Percentiles rank a stretch among this genome's conserved stretches.
Evolutionary conservation across 30 jellyfish, hydroid and myxozoan species (phyloP).

Genomic region (Aurelia sp.): DNA sequence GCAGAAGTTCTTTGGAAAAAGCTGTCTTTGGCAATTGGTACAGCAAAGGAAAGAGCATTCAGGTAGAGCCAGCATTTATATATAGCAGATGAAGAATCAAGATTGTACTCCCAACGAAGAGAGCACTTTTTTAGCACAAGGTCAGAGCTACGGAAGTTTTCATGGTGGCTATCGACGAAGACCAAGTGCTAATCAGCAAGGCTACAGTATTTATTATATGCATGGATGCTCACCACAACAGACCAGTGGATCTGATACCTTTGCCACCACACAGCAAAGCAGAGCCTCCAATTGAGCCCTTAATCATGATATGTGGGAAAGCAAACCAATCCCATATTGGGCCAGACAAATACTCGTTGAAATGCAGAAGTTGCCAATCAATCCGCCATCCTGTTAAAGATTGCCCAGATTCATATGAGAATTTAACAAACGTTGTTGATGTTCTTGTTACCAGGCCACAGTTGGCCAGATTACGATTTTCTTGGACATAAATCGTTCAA

Average conservation of each 20-base stretch:
- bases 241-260: background rate
- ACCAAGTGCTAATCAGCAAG: background rate
- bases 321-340: constrained; percentile 22
- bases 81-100: constrained; percentile 10
- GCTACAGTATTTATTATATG: background rate
- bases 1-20: constrained; percentile 35
- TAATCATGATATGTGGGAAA: background rate
- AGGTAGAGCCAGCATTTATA: constrained; percentile 6
- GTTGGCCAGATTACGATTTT: too few relatives aligned
- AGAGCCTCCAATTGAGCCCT: background rate
- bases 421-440: background rate
- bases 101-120: background rate
- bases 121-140: background rate
- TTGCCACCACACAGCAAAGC: constrained; percentile 13
- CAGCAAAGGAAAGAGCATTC: background rate
- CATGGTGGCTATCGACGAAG: constrained; percentile 11
- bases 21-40: constrained; percentile 19
- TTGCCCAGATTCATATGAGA: constrained; percentile 53
- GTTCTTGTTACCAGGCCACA: too few relatives aligned
- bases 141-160: background rate
- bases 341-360: constrained; percentile 19
- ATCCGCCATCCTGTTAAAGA: constrained; percentile 24
- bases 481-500: too few relatives aligned
- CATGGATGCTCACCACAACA: constrained; percentile 12
- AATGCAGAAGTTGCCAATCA: constrained; percentile 44